These are phyloP conservation scores for Drymonia ruficornis DNA, from an alignment of 2,888 invertebrate genomes.

Conservation along the genomic window DNA sequence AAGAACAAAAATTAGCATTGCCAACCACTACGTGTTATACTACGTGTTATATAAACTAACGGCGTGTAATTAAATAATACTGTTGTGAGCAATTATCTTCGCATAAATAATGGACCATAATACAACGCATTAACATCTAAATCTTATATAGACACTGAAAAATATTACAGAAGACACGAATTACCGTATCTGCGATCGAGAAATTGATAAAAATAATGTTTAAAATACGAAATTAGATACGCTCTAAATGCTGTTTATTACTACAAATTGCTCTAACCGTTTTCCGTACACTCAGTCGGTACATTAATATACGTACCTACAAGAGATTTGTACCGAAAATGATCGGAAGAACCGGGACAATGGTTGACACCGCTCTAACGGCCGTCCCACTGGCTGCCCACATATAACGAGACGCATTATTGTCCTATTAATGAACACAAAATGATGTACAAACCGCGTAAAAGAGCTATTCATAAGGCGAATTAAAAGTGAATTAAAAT, in stretches of 20 bases:
- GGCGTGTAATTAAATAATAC: constrained; percentile 47
- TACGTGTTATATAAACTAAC: constrained; percentile 47
- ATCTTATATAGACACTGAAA: constrained; percentile 27
- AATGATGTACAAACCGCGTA: constrained; percentile 79
- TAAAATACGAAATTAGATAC: constrained; percentile 57
- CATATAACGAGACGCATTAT: constrained; percentile 70
- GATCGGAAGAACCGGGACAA: constrained; percentile 43
- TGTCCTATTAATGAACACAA: constrained; percentile 78
- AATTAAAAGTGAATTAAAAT: constrained; percentile 80
- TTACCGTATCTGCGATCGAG: constrained; percentile 49
- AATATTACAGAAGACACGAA: constrained; percentile 40
- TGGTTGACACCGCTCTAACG: constrained; percentile 56
- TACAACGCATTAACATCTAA: constrained; percentile 42
- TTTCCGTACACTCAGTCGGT: constrained; percentile 40
- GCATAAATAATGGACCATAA: constrained; percentile 47
- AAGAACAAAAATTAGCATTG: background rate
- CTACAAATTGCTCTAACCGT: constrained; percentile 60
- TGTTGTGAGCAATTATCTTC: constrained; percentile 46
- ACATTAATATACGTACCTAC: constrained; percentile 34
- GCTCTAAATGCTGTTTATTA: constrained; percentile 60
- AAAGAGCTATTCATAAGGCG: constrained; percentile 78
- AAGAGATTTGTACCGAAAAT: constrained; percentile 37
- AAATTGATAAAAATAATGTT: constrained; percentile 55
- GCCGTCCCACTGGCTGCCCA: constrained; percentile 62
- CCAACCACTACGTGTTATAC: constrained; percentile 31